These are phyloP conservation scores for Sylvietta virens DNA, from an alignment of 2,113 vertebrate species.

Conservation along the genomic window DNA sequence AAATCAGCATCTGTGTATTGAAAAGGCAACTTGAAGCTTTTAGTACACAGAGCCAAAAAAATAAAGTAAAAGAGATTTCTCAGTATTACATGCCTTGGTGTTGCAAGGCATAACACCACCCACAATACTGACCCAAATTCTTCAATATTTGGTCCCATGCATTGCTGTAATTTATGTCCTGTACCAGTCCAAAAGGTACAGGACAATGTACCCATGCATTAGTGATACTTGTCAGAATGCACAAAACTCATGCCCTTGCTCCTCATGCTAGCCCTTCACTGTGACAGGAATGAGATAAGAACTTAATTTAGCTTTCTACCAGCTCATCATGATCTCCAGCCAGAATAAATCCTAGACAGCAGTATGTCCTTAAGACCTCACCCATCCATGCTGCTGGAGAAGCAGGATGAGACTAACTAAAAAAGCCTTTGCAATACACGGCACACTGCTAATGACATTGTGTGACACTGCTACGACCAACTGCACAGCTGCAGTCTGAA, in stretches of 20 bases:
- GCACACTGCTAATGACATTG: accelerated
- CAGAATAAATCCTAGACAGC: not conserved
- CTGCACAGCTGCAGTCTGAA: not conserved
- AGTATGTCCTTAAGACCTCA: not conserved
- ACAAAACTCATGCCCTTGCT: not conserved
- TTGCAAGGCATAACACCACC: not conserved
- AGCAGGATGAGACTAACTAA: not conserved
- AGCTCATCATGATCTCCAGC: not conserved
- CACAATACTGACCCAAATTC: not conserved
- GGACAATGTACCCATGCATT: no score
- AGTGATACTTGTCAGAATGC: not conserved
- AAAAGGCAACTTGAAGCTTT: not conserved
- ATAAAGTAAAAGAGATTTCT: not conserved
- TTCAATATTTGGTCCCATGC: not conserved
- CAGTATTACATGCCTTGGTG: not conserved
- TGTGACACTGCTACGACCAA: not conserved
- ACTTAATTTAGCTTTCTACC: not conserved
- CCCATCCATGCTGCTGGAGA: not conserved
- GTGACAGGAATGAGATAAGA: not conserved
- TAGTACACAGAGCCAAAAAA: not conserved
- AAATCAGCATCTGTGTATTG: not conserved
- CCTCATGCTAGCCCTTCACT: not conserved
- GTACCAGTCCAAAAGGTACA: not conserved
- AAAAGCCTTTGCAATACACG: not conserved
- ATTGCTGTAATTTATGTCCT: not conserved